Conservation (phyloP, 2,888 invertebrate genomes). For the Agrenia bidenticulata region DNA sequence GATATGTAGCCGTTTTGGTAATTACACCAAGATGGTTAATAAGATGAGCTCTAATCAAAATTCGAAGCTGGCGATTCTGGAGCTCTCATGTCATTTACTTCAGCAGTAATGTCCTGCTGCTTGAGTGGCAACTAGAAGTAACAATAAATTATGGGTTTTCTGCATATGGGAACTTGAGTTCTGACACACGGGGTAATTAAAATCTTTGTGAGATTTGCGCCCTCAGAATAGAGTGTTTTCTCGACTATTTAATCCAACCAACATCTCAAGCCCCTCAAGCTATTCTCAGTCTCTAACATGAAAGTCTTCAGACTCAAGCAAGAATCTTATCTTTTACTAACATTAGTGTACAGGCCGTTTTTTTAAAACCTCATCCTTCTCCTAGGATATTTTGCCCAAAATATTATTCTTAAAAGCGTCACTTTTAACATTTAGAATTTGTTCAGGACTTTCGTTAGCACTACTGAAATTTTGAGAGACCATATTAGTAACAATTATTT, state of each 20-base stretch:
- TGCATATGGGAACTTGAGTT: slow-evolving; percentile 41
- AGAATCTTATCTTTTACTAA: too few species aligned
- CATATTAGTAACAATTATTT: too few species aligned
- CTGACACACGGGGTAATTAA: slow-evolving; percentile 49
- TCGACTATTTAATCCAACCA: background rate
- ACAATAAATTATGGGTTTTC: slow-evolving; percentile 50
- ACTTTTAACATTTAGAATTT: too few species aligned
- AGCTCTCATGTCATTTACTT: background rate
- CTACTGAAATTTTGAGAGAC: too few species aligned
- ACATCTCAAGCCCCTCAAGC: background rate
- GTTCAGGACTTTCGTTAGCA: too few species aligned
- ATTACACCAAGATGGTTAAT: slow-evolving; percentile 5
- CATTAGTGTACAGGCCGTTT: too few species aligned
- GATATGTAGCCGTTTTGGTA: background rate
- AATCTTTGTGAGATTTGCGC: slow-evolving; percentile 42
- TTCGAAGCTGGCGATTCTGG: slow-evolving; percentile 19
- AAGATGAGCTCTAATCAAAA: slow-evolving; percentile 26
- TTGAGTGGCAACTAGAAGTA: slow-evolving; percentile 50
- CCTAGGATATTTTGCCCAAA: too few species aligned
- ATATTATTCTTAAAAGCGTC: too few species aligned
- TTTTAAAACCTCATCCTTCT: too few species aligned
- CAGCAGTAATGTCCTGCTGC: slow-evolving; percentile 42
- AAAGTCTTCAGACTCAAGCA: too few species aligned
- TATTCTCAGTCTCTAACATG: background rate
- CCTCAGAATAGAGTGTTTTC: slow-evolving; percentile 5